These are phyloP conservation scores for Halcyon leucocephala DNA, from an alignment of 2,797 vertebrate genomes.

Conservation along the genomic window DNA sequence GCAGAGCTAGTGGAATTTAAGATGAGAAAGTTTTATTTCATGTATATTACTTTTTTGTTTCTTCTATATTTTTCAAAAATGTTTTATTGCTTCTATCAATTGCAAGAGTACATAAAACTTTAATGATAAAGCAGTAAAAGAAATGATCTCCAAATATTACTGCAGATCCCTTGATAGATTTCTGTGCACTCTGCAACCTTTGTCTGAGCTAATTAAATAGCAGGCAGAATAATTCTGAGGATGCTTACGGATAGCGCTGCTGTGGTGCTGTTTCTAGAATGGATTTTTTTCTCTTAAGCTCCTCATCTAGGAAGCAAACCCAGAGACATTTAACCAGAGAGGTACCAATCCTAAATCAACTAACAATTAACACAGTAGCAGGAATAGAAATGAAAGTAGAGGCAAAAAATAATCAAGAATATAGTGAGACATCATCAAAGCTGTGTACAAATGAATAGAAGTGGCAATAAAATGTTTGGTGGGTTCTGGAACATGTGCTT, in stretches of 20 bases:
- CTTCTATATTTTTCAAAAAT: constrained; percentile 39
- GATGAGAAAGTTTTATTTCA: constrained; percentile 35
- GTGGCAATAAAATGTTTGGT: background rate
- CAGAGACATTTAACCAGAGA: background rate
- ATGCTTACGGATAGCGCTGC: background rate
- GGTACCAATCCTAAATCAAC: background rate
- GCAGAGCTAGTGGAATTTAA: constrained; percentile 24
- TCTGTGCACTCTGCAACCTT: constrained; percentile 61
- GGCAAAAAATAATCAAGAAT: background rate
- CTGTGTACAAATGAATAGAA: background rate
- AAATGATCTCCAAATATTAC: constrained; percentile 65
- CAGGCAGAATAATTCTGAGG: constrained; percentile 32
- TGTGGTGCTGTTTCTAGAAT: constrained; percentile 28
- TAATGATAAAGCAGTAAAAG: constrained; percentile 66
- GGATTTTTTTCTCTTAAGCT: background rate
- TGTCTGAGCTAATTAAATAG: constrained; percentile 71
- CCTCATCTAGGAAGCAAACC: background rate
- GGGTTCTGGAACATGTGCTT: constrained; percentile 26
- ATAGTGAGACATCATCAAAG: background rate
- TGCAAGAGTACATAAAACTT: constrained; percentile 53
- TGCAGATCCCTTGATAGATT: constrained; percentile 63
- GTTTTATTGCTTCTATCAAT: constrained; percentile 54
- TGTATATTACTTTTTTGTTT: constrained; percentile 50
- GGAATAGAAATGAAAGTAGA: background rate
- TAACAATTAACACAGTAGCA: background rate